phyloP scores from a whole-genome alignment of 2,113 vertebrate species.

The Eulacestoma nigropectus region DNA sequence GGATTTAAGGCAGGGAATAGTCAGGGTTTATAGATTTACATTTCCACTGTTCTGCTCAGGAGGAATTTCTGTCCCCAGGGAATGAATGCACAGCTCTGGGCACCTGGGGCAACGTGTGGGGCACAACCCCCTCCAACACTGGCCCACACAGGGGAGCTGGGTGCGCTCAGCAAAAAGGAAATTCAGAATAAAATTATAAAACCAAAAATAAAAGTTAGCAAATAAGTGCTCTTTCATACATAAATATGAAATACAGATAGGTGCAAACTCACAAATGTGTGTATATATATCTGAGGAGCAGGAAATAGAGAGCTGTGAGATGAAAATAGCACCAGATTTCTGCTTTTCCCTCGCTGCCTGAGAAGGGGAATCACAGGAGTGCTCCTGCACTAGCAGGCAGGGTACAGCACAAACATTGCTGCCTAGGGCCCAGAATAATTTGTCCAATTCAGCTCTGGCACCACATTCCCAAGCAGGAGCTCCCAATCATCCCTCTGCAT shows the following conservation, averaged over 20 bases:
- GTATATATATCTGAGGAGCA: background rate
- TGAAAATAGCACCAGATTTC: background rate
- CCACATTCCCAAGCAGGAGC: background rate
- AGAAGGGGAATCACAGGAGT: background rate
- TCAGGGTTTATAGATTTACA: background rate
- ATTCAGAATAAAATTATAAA: background rate
- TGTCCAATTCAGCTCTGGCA: background rate
- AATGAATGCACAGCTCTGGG: background rate
- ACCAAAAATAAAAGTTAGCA: background rate
- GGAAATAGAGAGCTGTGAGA: background rate
- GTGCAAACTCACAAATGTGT: rapidly evolving
- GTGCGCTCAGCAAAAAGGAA: background rate
- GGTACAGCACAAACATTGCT: background rate
- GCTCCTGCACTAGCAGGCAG: background rate
- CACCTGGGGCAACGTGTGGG: rapidly evolving
- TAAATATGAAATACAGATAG: rapidly evolving
- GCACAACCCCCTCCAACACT: background rate
- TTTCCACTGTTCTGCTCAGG: background rate
- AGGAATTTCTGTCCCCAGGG: background rate
- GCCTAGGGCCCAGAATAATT: background rate
- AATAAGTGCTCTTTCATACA: background rate
- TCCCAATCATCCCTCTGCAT: background rate
- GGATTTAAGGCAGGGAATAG: background rate
- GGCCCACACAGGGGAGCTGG: too few relatives aligned
- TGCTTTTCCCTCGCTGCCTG: background rate